Percentiles rank a stretch among this genome's conserved stretches.
phyloP scores from a whole-genome alignment of 2,113 vertebrate species.

The Tenrec ecaudatus region DNA sequence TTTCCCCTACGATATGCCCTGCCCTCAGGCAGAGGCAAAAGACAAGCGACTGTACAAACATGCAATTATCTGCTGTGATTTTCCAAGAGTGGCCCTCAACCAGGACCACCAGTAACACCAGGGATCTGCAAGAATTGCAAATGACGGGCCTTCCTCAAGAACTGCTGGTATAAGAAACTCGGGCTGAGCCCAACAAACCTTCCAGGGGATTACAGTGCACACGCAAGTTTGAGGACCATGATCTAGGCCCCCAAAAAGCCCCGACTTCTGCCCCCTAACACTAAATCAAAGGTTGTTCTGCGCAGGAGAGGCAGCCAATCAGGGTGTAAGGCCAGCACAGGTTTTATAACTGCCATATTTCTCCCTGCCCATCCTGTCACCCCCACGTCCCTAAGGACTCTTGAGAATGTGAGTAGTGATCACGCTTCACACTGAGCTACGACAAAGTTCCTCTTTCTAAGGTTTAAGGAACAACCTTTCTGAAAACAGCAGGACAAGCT shows the following conservation, averaged over 20 bases:
- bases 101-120: not conserved
- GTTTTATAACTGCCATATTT: not conserved
- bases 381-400: not conserved
- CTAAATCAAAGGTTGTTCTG: not conserved
- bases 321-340: not conserved
- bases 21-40: not conserved
- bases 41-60: not conserved
- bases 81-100: not conserved
- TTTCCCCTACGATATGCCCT: not conserved
- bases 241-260: not conserved
- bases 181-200: not conserved
- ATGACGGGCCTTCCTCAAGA: not conserved
- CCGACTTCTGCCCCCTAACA: not conserved
- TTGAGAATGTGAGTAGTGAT: not conserved
- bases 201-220: not conserved
- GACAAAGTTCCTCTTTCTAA: not conserved
- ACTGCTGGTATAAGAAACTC: slow-evolving; percentile 5
- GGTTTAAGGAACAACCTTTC: not conserved
- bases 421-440: not conserved
- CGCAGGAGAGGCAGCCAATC: not conserved
- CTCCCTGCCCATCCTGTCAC: not conserved
- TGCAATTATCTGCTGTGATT: not conserved
- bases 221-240: not conserved
- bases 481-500: not conserved
- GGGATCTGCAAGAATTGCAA: not conserved